A percentile compares a stretch with the other conserved stretches of the same genome.
Evolutionary conservation across 92 coral and sea anemone species (phyloP).

Genomic region (Palythoa caribaeorum): DNA sequence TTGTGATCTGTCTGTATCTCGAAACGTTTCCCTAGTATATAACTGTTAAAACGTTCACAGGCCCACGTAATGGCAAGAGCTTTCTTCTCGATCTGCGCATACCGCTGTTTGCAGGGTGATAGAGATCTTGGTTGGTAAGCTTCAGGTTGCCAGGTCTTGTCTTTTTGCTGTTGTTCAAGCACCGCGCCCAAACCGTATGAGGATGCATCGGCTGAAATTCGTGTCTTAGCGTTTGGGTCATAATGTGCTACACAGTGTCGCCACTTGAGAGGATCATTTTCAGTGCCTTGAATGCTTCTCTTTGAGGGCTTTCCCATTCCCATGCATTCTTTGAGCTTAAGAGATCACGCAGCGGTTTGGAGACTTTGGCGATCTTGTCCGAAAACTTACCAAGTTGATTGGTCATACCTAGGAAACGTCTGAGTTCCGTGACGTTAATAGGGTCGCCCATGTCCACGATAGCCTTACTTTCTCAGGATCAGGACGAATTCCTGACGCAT

Average conservation of each 20-base stretch:
- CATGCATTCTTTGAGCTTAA: too few species aligned
- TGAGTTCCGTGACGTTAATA: constrained; percentile 34
- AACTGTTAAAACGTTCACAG: constrained; percentile 51
- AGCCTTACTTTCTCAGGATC: constrained; percentile 39
- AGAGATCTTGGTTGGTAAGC: constrained; percentile 32
- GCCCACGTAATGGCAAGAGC: constrained; percentile 51
- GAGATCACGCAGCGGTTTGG: constrained; percentile 21
- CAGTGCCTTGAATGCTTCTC: constrained; percentile 16
- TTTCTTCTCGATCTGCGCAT: constrained; percentile 55
- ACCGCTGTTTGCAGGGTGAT: constrained; percentile 41
- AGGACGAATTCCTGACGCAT: constrained; percentile 28
- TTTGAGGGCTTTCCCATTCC: too few species aligned
- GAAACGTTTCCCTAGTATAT: constrained; percentile 31
- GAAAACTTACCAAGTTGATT: too few species aligned
- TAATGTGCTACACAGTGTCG: too few species aligned
- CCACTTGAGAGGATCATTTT: constrained; percentile 45
- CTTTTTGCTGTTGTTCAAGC: constrained; percentile 12
- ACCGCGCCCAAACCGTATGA: constrained; percentile 26
- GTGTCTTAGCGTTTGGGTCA: too few species aligned
- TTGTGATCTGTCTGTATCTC: constrained; percentile 49
- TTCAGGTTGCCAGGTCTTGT: constrained; percentile 41
- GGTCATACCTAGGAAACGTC: too few species aligned
- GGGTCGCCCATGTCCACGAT: constrained; percentile 38
- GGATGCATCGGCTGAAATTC: constrained; percentile 50
- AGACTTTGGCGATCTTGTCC: constrained; percentile 15